Percentiles rank a stretch among this genome's conserved stretches.
Evolutionary conservation across 2,797 vertebrate species (phyloP).

Genomic region (Onychomys arenicola): DNA sequence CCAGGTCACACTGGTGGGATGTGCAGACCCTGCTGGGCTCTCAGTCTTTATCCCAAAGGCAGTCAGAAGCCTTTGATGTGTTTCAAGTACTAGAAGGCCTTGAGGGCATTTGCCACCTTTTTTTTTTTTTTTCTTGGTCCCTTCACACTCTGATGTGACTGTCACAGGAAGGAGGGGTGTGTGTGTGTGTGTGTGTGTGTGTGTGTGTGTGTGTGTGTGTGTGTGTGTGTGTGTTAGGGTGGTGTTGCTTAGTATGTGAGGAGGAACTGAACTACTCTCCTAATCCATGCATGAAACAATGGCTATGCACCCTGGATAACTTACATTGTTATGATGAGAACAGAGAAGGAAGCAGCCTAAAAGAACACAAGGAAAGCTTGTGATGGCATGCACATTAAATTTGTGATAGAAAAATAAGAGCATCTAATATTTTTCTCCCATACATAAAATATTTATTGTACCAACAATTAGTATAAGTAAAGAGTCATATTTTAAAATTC

Average conservation of each 20-base stretch:
- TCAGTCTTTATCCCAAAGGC: background rate
- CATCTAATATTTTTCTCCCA: background rate
- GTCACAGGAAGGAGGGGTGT: background rate
- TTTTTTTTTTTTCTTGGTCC: background rate
- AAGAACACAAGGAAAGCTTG: background rate
- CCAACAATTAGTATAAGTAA: background rate
- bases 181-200: background rate
- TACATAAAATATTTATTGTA: background rate
- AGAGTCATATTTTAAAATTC: conserved; percentile 15
- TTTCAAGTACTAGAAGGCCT: background rate
- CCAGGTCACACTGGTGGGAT: background rate
- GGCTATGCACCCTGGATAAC: background rate
- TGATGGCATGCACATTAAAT: background rate
- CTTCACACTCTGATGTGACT: background rate
- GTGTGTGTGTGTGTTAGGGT: background rate
- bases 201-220: background rate
- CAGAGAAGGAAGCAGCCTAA: background rate
- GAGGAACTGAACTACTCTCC: background rate
- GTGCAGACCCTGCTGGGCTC: background rate
- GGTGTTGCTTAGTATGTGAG: background rate
- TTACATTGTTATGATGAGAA: background rate
- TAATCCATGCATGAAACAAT: background rate
- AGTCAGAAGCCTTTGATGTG: background rate
- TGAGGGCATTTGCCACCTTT: background rate
- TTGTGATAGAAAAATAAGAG: conserved; percentile 6